These are phyloP conservation scores for Chymomyza fuscimana DNA, from an alignment of 2,888 invertebrate genomes.

Conservation along the genomic window DNA sequence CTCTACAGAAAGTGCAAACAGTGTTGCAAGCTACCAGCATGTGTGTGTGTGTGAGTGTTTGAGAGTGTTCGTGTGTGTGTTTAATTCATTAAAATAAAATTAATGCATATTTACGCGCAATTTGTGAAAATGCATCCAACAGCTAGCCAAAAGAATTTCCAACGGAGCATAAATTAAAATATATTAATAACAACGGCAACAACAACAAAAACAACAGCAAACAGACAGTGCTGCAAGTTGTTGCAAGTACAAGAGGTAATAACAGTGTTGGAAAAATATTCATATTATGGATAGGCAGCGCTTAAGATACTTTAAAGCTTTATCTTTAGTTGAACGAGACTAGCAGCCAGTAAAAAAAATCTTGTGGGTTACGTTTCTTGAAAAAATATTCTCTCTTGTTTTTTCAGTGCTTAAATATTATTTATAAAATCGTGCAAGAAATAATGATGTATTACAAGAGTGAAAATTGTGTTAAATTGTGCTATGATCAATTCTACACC, in stretches of 20 bases:
- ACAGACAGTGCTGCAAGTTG: background rate
- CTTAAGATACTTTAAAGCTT: too few species aligned
- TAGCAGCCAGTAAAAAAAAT: too few species aligned
- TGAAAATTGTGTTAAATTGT: too few species aligned
- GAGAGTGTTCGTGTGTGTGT: constrained; percentile 33
- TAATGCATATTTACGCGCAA: constrained; percentile 70
- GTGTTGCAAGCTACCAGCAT: background rate
- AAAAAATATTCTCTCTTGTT: too few species aligned
- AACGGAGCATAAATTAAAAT: constrained; percentile 71
- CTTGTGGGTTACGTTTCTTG: too few species aligned
- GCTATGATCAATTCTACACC: too few species aligned
- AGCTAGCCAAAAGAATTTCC: constrained; percentile 68
- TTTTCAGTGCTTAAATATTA: too few species aligned
- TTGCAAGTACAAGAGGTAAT: constrained; percentile 4
- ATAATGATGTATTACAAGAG: too few species aligned
- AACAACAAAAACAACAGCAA: background rate
- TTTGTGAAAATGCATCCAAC: constrained; percentile 42
- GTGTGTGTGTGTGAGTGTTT: background rate
- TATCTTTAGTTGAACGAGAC: too few species aligned
- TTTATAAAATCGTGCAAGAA: too few species aligned
- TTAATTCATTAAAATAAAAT: constrained; percentile 73
- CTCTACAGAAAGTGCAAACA: background rate
- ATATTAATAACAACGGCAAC: constrained; percentile 48
- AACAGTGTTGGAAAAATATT: constrained; percentile 6
- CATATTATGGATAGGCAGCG: too few species aligned